Base-by-base conservation (phyloP, 2,113 vertebrate genomes). In the Xenotilapia leptura region DNA sequence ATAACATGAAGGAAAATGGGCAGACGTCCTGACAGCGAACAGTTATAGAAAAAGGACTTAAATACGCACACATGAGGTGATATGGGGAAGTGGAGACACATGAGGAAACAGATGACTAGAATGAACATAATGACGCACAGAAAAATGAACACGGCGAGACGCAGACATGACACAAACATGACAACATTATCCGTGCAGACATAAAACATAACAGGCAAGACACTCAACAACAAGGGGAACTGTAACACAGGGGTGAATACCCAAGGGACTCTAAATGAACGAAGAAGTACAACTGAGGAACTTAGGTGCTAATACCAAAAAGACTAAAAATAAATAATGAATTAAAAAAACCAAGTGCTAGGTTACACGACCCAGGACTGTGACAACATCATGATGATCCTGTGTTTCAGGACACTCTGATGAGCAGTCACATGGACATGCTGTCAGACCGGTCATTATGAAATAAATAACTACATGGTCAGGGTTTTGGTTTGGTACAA, bases 11-110 rank as follows among this genome's bases (percentile, higher is more conserved):
- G 58, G 58, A 19, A 2, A 33, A 1, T 19, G 31, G 1, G 28
- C 28, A 2, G 28, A 3, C 0, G 0, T 62, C 58, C 28, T 62
- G 15, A 62, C 58, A 62, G 17, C 28, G 0, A 36, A 62, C 58
- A 11, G 28, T 62, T 58, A 58, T 9, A 31, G 0, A 58, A 28
- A 62, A 62, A 19, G 5, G 0, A 33, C 28, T 62, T 62, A 62
- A 62, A 62, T 62, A 62, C 9, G 15, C 58, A 62, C 58, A 62
- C 5, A 33, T 62, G 28, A 19, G 58, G 9, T 62, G 58, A 62
- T 62, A 33, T 5, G 6, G 17, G 31, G 31, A 62, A 62, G 58
- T 62, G 58, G 28, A 62, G 0, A 62, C 58, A 62, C 28, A 33
- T 33, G 28, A 62, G 58, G 58, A 62, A 62, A 33, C 58, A 62